Conservation (phyloP, 2,113 vertebrate genomes). For the Sinosuthora webbiana region DNA sequence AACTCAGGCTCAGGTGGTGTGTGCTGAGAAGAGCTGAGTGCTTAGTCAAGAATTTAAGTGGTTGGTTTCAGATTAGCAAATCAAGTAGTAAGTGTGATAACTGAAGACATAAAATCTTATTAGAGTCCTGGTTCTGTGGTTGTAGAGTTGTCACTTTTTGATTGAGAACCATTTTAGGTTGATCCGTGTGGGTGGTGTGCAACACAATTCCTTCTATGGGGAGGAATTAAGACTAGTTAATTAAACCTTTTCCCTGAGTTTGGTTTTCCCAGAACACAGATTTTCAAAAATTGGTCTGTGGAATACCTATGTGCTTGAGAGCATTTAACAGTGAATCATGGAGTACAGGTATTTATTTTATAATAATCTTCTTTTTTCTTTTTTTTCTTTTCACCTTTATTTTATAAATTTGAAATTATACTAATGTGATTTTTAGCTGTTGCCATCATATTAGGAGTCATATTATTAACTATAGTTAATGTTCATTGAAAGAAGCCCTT, state of each 20-base stretch:
- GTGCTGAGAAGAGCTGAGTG: neutral
- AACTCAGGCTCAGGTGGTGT: neutral
- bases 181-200: rapidly evolving
- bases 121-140: neutral
- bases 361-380: neutral
- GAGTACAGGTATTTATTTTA: neutral
- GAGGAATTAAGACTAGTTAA: neutral
- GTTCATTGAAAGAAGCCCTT: neutral
- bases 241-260: neutral
- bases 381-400: neutral
- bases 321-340: neutral
- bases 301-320: neutral
- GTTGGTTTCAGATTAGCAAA: neutral
- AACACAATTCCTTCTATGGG: neutral
- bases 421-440: neutral
- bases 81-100: neutral
- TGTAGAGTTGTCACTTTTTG: neutral
- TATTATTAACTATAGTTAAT: neutral
- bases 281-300: neutral
- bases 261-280: neutral
- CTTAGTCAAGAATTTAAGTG: neutral
- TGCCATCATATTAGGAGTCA: neutral
- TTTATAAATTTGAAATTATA: neutral
- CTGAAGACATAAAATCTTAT: neutral
- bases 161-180: neutral